These are phyloP conservation scores for Hydractinia echinata DNA, from an alignment of 30 jellyfish, hydroid and myxozoan genomes.

Conservation along the genomic window DNA sequence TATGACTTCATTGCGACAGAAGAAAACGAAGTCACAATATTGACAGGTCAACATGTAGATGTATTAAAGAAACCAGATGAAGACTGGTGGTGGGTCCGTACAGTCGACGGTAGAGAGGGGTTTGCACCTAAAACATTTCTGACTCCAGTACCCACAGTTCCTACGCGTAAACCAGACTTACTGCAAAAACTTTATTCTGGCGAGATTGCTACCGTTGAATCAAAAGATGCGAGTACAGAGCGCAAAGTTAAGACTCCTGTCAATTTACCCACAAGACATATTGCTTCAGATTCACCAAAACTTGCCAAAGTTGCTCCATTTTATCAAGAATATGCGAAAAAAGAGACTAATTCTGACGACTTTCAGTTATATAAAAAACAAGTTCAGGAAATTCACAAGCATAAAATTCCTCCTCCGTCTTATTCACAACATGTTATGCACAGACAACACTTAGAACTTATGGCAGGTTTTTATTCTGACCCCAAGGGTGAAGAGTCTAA, in stretches of 20 bases:
- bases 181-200: not conserved
- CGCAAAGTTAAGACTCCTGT: constrained; percentile 2
- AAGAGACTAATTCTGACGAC: not conserved
- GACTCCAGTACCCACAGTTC: not conserved
- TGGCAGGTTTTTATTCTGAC: not conserved
- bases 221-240: not conserved
- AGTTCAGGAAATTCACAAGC: not conserved
- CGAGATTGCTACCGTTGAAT: not conserved
- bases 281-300: not conserved
- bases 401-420: not conserved
- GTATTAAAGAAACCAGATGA: constrained; percentile 3
- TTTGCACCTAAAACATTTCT: not conserved
- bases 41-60: constrained; percentile 9
- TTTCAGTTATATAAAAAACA: constrained; percentile 4
- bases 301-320: constrained; percentile 7
- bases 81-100: constrained; percentile 9
- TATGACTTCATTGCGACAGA: constrained; percentile 11
- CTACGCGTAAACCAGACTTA: constrained; percentile 5
- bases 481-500: not conserved
- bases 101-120: constrained; percentile 4
- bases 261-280: not conserved
- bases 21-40: constrained; percentile 5
- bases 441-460: constrained; percentile 6
- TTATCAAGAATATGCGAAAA: not conserved
- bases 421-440: constrained; percentile 1